Percentiles rank a stretch among this genome's conserved stretches.
phyloP scores from a whole-genome alignment of 2,797 vertebrate species.

The Pyrocephalus nanus region DNA sequence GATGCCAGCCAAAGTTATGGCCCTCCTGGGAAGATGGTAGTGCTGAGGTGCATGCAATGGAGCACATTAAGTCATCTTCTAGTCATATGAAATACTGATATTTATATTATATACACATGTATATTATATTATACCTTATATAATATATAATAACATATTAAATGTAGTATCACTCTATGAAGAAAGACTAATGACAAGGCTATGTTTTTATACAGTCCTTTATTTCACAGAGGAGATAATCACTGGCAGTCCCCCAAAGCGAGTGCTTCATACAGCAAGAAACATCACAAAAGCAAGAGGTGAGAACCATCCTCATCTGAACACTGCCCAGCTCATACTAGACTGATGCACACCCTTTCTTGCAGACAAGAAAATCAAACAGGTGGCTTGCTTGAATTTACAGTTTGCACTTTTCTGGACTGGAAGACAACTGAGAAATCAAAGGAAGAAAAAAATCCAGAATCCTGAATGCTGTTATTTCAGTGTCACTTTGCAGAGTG shows the following conservation, averaged over 20 bases:
- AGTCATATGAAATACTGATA: background rate
- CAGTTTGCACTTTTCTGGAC: background rate
- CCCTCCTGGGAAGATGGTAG: background rate
- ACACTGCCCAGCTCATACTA: background rate
- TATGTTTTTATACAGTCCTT: background rate
- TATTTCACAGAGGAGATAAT: background rate
- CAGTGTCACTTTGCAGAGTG: background rate
- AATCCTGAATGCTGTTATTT: background rate
- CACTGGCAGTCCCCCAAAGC: rapidly evolving
- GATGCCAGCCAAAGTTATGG: background rate
- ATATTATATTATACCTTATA: background rate
- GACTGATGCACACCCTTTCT: background rate
- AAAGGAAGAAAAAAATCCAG: background rate
- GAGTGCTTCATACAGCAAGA: background rate
- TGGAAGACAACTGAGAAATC: background rate
- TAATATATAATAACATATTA: background rate
- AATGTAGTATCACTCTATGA: background rate
- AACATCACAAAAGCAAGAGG: background rate
- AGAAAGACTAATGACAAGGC: background rate
- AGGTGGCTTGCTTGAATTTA: background rate
- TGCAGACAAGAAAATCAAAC: background rate
- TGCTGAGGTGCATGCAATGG: background rate
- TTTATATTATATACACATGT: background rate
- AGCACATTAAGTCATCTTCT: rapidly evolving
- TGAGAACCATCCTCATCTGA: background rate